phyloP scores from a whole-genome alignment of 2,888 invertebrate genomes.

The Watsonalla cultraria region DNA sequence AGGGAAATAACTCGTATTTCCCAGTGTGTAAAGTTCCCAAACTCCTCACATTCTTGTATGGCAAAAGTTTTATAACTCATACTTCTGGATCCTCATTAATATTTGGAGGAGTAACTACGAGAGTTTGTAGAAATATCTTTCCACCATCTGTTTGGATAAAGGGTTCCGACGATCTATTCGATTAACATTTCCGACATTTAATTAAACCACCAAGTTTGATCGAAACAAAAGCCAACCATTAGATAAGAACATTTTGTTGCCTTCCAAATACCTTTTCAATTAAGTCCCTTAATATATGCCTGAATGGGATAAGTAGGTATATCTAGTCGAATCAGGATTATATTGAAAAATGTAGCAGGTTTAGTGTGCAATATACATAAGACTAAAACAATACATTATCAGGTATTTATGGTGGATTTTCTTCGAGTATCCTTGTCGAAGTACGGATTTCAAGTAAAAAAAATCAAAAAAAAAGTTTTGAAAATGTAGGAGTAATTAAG shows the following conservation, averaged over 20 bases:
- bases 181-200: neutral
- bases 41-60: neutral
- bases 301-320: neutral
- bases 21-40: neutral
- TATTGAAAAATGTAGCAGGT: neutral
- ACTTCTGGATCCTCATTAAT: neutral
- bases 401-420: too few relatives aligned
- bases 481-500: too few relatives aligned
- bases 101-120: neutral
- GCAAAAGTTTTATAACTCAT: neutral
- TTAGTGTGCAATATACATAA: too few relatives aligned
- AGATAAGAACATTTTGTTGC: neutral
- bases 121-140: neutral
- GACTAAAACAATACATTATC: too few relatives aligned
- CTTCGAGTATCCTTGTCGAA: too few relatives aligned
- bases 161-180: neutral
- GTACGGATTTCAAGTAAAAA: too few relatives aligned
- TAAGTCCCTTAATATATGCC: neutral
- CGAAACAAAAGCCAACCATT: slow-evolving; percentile 14
- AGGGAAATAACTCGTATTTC: too few relatives aligned
- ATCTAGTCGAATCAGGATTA: neutral
- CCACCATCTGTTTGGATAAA: neutral
- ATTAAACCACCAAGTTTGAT: slow-evolving; percentile 7
- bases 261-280: neutral
- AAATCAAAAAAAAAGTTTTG: too few relatives aligned